phyloP scores from a whole-genome alignment of 2,113 vertebrate genomes.

The Hyperopisus bebe region DNA sequence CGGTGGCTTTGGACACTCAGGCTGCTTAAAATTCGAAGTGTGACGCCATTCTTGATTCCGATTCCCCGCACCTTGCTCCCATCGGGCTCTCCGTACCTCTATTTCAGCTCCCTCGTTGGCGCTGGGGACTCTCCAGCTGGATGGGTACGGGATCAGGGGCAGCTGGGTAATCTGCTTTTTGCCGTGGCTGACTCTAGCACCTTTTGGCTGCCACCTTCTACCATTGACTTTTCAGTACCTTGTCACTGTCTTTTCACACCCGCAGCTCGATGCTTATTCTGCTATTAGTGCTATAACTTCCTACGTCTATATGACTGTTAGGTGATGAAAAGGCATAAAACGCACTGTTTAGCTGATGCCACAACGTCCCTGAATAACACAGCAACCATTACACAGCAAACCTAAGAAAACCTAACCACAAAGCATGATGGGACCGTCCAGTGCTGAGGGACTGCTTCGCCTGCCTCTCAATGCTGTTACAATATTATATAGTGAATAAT shows the following conservation, averaged over 20 bases:
- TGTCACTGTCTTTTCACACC: neutral
- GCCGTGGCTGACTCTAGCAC: neutral
- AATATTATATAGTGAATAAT: neutral
- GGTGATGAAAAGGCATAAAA: neutral
- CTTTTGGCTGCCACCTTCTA: neutral
- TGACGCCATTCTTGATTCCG: constrained; percentile 40
- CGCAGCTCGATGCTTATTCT: neutral
- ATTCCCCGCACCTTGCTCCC: constrained; percentile 5
- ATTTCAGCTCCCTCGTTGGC: neutral
- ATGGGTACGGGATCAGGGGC: neutral
- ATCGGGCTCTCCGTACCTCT: constrained; percentile 7
- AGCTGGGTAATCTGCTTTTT: neutral
- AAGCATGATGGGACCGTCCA: neutral
- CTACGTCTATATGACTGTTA: neutral
- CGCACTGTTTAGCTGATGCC: neutral
- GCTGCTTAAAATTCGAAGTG: constrained; percentile 46
- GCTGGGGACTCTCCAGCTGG: neutral
- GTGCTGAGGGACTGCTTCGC: neutral
- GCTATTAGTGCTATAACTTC: neutral
- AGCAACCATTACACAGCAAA: neutral
- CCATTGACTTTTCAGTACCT: neutral
- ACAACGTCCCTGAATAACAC: neutral
- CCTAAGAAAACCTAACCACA: neutral
- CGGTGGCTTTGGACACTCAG: constrained; percentile 7
- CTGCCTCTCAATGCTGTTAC: neutral